These are phyloP conservation scores for Drosophila sp. DNA, from an alignment of 1,140 invertebrate genomes.

Conservation along the genomic window DNA sequence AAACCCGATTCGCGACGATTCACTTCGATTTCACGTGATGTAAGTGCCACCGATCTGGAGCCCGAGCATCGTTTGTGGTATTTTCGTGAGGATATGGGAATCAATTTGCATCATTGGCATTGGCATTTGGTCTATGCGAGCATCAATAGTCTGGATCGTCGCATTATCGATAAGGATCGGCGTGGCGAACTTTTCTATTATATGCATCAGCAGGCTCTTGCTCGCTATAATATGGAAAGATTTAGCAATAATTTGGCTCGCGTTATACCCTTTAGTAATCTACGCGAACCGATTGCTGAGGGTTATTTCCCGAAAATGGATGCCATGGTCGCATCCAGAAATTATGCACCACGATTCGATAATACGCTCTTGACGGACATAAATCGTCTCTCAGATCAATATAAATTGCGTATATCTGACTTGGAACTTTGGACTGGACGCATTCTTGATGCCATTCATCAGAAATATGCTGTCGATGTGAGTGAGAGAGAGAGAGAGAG, in stretches of 20 bases:
- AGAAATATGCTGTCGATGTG: constrained; percentile 85
- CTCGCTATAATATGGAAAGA: constrained; percentile 89
- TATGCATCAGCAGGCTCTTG: constrained; percentile 89
- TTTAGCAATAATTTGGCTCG: constrained; percentile 86
- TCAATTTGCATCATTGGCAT: constrained; percentile 93
- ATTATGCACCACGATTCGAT: constrained; percentile 86
- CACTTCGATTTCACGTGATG: constrained; percentile 88
- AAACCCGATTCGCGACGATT: constrained; percentile 86
- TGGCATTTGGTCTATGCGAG: constrained; percentile 92
- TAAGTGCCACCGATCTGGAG: constrained; percentile 89
- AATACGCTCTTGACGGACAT: constrained; percentile 86
- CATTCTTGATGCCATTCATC: constrained; percentile 89
- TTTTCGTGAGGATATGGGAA: constrained; percentile 89
- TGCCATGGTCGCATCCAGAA: constrained; percentile 86
- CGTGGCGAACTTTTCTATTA: constrained; percentile 91
- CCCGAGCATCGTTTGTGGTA: constrained; percentile 88
- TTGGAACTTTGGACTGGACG: constrained; percentile 90
- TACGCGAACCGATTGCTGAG: constrained; percentile 86
- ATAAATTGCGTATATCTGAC: constrained; percentile 87
- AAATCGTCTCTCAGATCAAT: constrained; percentile 87
- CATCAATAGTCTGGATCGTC: constrained; percentile 83
- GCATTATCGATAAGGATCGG: constrained; percentile 87
- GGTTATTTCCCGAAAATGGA: constrained; percentile 90
- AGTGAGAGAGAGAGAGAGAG: constrained; percentile 40
- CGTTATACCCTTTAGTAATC: constrained; percentile 85